A percentile compares a stretch with the other conserved stretches of the same genome.
phyloP scores from a whole-genome alignment of 2,113 vertebrate genomes.

The Anolis carolinensis region DNA sequence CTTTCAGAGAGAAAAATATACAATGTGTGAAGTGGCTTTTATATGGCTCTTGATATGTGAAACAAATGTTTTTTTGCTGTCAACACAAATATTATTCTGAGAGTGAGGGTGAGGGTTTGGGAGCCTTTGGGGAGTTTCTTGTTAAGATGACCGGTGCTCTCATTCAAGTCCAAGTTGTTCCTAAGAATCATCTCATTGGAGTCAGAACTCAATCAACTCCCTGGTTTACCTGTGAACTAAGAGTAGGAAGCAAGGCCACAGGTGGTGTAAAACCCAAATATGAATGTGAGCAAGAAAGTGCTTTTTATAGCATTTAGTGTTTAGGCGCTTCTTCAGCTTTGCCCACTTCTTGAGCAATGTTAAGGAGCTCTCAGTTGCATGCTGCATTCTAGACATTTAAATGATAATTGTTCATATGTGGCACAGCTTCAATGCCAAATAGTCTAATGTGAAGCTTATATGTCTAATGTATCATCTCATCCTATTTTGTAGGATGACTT shows the following conservation, averaged over 20 bases:
- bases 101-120: too few relatives aligned
- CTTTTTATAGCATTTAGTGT: neutral
- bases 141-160: neutral
- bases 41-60: neutral
- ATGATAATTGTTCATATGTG: too few relatives aligned
- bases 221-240: too few relatives aligned
- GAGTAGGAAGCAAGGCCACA: too few relatives aligned
- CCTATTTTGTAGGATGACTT: too few relatives aligned
- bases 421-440: too few relatives aligned
- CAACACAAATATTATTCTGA: neutral
- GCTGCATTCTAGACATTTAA: too few relatives aligned
- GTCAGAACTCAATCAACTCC: neutral
- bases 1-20: neutral
- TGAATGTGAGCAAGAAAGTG: neutral
- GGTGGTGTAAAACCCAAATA: too few relatives aligned
- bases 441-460: too few relatives aligned
- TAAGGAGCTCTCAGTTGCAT: neutral
- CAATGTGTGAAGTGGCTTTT: neutral
- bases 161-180: neutral
- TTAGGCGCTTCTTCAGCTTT: too few relatives aligned
- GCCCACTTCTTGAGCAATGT: too few relatives aligned
- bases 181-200: neutral
- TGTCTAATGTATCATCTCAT: too few relatives aligned
- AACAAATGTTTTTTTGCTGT: neutral
- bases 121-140: neutral